Evolutionary conservation across 2,888 invertebrate species (phyloP).

Genomic region (Willowsia nigromaculata): DNA sequence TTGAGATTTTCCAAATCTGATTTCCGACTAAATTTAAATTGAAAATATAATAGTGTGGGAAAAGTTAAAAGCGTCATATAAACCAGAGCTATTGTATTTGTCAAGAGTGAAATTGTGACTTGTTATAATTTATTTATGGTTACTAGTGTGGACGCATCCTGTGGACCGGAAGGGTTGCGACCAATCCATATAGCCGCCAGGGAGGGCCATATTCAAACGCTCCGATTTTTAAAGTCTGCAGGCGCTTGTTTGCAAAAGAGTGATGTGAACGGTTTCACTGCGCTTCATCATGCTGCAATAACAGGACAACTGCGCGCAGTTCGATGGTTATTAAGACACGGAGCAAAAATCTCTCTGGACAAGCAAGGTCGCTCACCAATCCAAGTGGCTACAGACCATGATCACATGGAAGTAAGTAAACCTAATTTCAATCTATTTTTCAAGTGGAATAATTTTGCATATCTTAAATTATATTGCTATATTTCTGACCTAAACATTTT

Average conservation of each 20-base stretch:
- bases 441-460: too few relatives aligned
- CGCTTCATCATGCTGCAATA: constrained; percentile 82
- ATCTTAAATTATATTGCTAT: too few relatives aligned
- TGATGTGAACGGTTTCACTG: constrained; percentile 79
- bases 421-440: too few relatives aligned
- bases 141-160: constrained; percentile 77
- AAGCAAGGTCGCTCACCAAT: constrained; percentile 94
- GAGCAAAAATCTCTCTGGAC: constrained; percentile 90
- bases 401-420: constrained; percentile 89
- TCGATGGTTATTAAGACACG: constrained; percentile 91
- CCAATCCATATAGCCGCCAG: constrained; percentile 94
- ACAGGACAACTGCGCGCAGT: constrained; percentile 83
- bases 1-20: too few relatives aligned
- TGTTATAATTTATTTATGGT: constrained; percentile 66
- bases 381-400: constrained; percentile 94
- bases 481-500: too few relatives aligned
- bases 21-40: too few relatives aligned
- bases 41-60: too few relatives aligned
- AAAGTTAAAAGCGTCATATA: too few relatives aligned
- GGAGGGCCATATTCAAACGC: constrained; percentile 85
- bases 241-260: constrained; percentile 77
- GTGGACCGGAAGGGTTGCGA: constrained; percentile 87
- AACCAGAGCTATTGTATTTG: background rate
- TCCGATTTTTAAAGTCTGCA: constrained; percentile 78
- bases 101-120: constrained; percentile 44